Base-by-base conservation (phyloP, 2,797 vertebrate genomes). In the Xyrichtys novacula region DNA sequence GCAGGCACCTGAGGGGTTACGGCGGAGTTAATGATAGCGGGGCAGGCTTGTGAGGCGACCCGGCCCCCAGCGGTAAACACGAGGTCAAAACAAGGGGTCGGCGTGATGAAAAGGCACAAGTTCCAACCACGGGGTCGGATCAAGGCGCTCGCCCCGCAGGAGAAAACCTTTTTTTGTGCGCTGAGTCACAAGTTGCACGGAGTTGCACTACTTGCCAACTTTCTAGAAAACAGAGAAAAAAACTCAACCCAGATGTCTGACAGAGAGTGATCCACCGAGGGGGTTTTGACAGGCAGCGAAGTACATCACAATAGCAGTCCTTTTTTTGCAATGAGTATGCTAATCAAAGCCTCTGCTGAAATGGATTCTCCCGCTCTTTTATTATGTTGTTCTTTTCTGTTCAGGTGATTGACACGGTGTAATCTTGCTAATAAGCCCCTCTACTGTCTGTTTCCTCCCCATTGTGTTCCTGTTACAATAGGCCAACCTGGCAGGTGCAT, bases 401-500 rank as follows among this genome's bases (percentile, higher is more conserved):
- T 38, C 54, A 28, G 39, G 56, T 93, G 91, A 92, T 87, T 90
- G 91, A 79, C 88, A 83, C 72, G 48, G 86, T 88, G 83, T 92
- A 88, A 93, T 93, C 88, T 88, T 19, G 55, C 81, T 93, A 93
- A 93, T 92, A 91, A 90, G 86, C 79, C 85, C 88, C 78, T 91
- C 73, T 56, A 34, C 36, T 85, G 73, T 80, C 82, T 71, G 56
- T 68, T 86, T 74, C 60, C 65, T 52, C 71, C 78, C 80, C 31
- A 85, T 90, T 93, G 85, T 91, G 62, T 66, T 65, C 12, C 66
- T 11, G 49, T 65, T 66, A 88, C 89, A 89, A 86, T 80, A 60
- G 81, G 71, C 65, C 59, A 50, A 25, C 65, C 66, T 61, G 71
- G 77, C 84, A 87, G 83, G 79, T 83, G 84, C 0, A 20, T 25